phyloP scores from a whole-genome alignment of 2,797 vertebrate genomes.

The Gila robusta region DNA sequence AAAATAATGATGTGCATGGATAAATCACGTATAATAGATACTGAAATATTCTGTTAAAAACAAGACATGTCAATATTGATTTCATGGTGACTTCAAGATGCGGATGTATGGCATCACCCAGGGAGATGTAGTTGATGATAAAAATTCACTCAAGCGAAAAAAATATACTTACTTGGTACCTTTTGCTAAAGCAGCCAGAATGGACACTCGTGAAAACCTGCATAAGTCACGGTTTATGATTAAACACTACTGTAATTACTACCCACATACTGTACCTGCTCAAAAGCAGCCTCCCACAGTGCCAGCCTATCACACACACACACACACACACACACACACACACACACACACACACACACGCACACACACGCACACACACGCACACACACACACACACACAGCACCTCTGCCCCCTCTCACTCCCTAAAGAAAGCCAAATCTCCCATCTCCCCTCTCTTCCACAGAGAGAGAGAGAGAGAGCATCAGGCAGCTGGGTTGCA shows the following conservation, averaged over 20 bases:
- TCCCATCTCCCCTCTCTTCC: slow-evolving; percentile 14
- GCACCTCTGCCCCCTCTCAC: slow-evolving; percentile 29
- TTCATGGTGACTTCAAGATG: not conserved
- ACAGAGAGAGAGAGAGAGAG: slow-evolving; percentile 67
- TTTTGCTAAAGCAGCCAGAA: not conserved
- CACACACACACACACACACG: slow-evolving; percentile 1
- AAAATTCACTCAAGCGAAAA: not conserved
- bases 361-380: not conserved
- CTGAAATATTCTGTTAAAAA: not conserved
- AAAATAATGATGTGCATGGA: not conserved
- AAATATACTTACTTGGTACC: not conserved
- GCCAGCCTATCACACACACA: not conserved
- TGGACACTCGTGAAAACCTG: not conserved
- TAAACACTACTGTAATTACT: not conserved
- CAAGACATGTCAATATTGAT: not conserved
- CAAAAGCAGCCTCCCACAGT: slow-evolving; percentile 15
- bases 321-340: not conserved
- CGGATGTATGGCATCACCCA: not conserved
- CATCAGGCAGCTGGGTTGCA: slow-evolving; percentile 99
- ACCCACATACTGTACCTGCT: not conserved
- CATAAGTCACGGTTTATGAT: not conserved
- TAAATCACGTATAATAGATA: not conserved
- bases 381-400: not conserved
- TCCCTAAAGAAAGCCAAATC: slow-evolving; percentile 64
- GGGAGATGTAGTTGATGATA: not conserved